These are phyloP conservation scores for Calephelis virginiensis DNA, from an alignment of 1,140 invertebrate genomes.

Conservation along the genomic window DNA sequence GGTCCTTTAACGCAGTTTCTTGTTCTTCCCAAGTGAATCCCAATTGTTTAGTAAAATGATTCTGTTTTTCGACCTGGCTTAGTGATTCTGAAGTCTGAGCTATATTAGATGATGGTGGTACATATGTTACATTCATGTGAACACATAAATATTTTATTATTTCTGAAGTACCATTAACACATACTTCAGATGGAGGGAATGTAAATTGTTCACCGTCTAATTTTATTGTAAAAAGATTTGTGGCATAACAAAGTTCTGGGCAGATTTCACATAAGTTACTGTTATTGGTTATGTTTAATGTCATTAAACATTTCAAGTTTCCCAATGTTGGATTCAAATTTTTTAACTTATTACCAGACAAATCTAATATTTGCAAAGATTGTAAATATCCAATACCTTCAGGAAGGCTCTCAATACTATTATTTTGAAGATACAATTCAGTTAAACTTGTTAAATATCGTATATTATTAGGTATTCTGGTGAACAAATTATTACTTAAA, in stretches of 20 bases:
- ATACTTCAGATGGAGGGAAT: constrained; percentile 82
- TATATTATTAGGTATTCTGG: constrained; percentile 81
- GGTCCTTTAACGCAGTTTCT: constrained; percentile 62
- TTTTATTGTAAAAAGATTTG: constrained; percentile 79
- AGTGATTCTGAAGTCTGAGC: constrained; percentile 36
- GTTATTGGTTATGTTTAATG: constrained; percentile 81
- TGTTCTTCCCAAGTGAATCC: constrained; percentile 69
- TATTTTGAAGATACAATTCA: constrained; percentile 84
- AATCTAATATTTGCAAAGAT: constrained; percentile 83
- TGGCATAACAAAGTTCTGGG: constrained; percentile 81
- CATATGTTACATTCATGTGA: constrained; percentile 67
- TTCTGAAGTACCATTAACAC: constrained; percentile 79
- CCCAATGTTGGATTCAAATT: constrained; percentile 82
- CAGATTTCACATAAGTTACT: constrained; percentile 79
- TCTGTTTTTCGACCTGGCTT: constrained; percentile 35
- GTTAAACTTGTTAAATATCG: constrained; percentile 81
- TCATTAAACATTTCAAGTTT: constrained; percentile 79
- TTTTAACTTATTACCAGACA: constrained; percentile 85
- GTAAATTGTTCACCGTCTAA: constrained; percentile 81
- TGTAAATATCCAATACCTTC: constrained; percentile 82
- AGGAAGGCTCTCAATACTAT: constrained; percentile 83
- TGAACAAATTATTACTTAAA: constrained; percentile 85
- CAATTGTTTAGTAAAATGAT: constrained; percentile 54
- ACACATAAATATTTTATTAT: constrained; percentile 84
- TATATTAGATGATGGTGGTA: constrained; percentile 40